Percentiles rank a stretch among this genome's conserved stretches.
Evolutionary conservation across 2,113 vertebrate genomes (phyloP).

Genomic region (Passerina amoena): DNA sequence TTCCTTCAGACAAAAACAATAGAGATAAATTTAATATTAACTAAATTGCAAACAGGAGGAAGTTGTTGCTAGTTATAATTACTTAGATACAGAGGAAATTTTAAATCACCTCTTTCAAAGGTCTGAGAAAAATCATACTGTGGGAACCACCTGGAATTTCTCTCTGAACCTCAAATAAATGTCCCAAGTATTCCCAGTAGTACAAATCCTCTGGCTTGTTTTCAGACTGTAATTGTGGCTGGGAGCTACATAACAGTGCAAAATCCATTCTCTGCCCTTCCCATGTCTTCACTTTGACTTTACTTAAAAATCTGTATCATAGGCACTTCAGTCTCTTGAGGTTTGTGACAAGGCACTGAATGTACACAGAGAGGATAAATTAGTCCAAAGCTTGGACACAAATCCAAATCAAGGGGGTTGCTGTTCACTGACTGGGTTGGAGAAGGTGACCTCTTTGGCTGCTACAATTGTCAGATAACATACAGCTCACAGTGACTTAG

Average conservation of each 20-base stretch:
- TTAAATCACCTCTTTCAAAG: neutral
- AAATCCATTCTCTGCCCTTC: neutral
- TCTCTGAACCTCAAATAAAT: neutral
- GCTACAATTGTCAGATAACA: neutral
- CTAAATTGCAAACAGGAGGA: neutral
- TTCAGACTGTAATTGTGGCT: neutral
- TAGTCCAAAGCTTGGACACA: neutral
- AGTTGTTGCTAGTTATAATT: neutral
- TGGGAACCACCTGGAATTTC: neutral
- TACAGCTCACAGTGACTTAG: fast-evolving
- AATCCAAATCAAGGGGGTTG: neutral
- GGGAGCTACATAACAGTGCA: neutral
- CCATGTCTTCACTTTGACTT: neutral
- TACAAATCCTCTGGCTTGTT: neutral
- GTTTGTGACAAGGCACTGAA: neutral
- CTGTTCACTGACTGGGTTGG: neutral
- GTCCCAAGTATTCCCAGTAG: neutral
- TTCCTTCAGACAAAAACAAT: neutral
- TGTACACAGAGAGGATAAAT: neutral
- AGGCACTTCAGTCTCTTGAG: neutral
- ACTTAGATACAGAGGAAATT: neutral
- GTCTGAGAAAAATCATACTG: neutral
- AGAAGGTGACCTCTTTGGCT: neutral
- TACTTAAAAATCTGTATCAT: neutral
- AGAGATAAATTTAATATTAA: neutral